Evolutionary conservation across 2,888 invertebrate species (phyloP).

Genomic region (Sicus ferrugineus): DNA sequence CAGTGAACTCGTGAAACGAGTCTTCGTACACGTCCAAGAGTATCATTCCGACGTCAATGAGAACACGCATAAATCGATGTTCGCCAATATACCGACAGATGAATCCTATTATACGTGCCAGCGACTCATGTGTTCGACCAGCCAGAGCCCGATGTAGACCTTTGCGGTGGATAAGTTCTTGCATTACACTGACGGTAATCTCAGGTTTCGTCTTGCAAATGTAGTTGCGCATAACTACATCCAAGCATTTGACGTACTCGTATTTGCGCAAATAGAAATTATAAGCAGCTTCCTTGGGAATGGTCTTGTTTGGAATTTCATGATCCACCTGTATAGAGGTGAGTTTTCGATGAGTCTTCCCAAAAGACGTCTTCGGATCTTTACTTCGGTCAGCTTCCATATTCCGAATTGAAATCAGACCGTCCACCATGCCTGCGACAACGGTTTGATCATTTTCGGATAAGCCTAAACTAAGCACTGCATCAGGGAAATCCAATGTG

Average conservation of each 20-base stretch:
- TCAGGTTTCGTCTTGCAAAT: constrained; percentile 76
- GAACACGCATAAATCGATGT: constrained; percentile 75
- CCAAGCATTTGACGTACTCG: constrained; percentile 82
- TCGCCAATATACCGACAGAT: constrained; percentile 78
- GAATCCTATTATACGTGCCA: constrained; percentile 77
- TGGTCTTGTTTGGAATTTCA: constrained; percentile 64
- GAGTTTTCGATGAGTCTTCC: constrained; percentile 46
- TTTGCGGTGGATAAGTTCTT: constrained; percentile 85
- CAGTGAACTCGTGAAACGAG: constrained; percentile 70
- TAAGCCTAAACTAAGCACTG: constrained; percentile 85
- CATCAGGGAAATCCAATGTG: constrained; percentile 88
- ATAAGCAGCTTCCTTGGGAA: constrained; percentile 60
- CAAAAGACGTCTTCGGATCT: constrained; percentile 52
- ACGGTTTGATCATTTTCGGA: constrained; percentile 81
- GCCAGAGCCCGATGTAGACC: constrained; percentile 79
- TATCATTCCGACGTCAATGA: constrained; percentile 78
- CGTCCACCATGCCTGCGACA: constrained; percentile 92
- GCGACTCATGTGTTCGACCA: constrained; percentile 73
- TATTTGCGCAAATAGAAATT: constrained; percentile 81
- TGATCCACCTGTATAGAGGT: constrained; percentile 65
- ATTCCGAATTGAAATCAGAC: constrained; percentile 85
- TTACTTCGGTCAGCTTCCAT: constrained; percentile 69
- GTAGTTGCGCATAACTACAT: constrained; percentile 71
- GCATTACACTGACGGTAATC: constrained; percentile 79
- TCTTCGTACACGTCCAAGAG: constrained; percentile 80